A percentile compares a stretch with the other conserved stretches of the same genome.
Conservation (phyloP, 2,888 invertebrate species). For the Drosophila affinis region DNA sequence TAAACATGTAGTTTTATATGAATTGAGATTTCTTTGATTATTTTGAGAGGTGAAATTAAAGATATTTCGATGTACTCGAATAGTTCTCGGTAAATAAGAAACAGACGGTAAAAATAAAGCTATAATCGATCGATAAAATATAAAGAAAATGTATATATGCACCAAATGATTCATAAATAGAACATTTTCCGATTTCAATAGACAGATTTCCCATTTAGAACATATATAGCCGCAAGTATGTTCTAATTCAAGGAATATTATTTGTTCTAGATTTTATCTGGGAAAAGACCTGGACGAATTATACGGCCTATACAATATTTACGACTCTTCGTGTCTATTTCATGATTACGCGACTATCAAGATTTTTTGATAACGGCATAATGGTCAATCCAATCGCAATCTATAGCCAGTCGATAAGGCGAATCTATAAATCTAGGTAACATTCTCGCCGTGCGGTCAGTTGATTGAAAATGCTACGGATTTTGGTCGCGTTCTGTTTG, state of each 20-base stretch:
- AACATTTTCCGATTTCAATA: too few relatives aligned
- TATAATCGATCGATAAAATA: background rate
- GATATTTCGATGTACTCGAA: background rate
- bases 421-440: conserved; percentile 30
- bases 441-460: conserved; percentile 35
- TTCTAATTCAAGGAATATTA: background rate
- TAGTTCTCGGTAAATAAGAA: too few relatives aligned
- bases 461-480: conserved; percentile 58
- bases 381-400: conserved; percentile 31
- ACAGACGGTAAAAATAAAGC: background rate
- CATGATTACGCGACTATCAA: conserved; percentile 21
- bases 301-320: conserved; percentile 11
- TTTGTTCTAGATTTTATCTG: background rate
- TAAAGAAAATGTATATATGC: too few relatives aligned
- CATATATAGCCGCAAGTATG: too few relatives aligned
- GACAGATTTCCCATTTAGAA: too few relatives aligned
- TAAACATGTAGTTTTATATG: conserved; percentile 5
- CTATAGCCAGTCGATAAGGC: conserved; percentile 26
- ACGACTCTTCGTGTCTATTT: conserved; percentile 26
- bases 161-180: too few relatives aligned
- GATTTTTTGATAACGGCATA: conserved; percentile 24
- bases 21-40: background rate
- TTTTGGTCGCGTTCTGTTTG: conserved; percentile 52
- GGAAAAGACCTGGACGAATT: conserved; percentile 3
- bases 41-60: background rate